phyloP scores from a whole-genome alignment of 2,113 vertebrate species.

The Copsychus sechellarum region DNA sequence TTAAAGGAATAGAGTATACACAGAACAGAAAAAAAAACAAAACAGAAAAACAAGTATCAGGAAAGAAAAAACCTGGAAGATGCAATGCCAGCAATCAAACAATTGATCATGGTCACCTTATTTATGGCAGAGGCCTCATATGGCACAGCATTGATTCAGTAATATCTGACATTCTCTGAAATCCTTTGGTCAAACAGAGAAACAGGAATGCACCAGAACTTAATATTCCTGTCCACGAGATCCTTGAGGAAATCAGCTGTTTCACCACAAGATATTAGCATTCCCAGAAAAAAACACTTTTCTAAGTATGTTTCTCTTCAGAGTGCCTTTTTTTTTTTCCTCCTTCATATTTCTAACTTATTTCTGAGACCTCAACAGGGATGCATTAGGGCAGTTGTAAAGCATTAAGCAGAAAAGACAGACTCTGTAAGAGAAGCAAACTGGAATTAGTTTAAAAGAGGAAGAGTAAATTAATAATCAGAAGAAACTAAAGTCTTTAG shows the following conservation, averaged over 20 bases:
- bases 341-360: neutral
- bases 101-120: neutral
- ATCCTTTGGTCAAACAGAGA: neutral
- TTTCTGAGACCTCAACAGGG: neutral
- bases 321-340: neutral
- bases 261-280: neutral
- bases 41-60: neutral
- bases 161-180: neutral
- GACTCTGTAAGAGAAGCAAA: neutral
- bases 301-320: neutral
- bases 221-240: neutral
- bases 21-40: neutral
- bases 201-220: neutral
- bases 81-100: neutral
- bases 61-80: neutral
- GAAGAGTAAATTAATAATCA: neutral
- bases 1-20: neutral
- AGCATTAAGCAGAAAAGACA: neutral
- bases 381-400: neutral
- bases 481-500: neutral
- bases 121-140: neutral
- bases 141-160: neutral
- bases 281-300: neutral
- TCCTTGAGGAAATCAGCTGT: neutral
- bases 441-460: neutral